Evolutionary conservation across 2,888 invertebrate genomes (phyloP), one percentile per base, ranked within the genome.

Genomic region (Ectemnius lituratus): DNA sequence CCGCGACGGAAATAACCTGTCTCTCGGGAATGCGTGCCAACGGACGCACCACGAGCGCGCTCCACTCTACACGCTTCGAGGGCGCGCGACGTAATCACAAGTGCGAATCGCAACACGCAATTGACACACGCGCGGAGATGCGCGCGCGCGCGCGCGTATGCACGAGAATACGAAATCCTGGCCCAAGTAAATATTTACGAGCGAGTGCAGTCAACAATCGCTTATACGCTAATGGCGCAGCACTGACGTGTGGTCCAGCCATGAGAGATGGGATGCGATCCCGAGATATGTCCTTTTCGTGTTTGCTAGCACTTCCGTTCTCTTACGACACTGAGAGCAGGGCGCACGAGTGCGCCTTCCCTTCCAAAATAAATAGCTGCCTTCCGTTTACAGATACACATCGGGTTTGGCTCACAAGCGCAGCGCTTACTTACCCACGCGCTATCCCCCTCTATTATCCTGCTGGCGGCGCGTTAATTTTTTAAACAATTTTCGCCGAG

Each of bases 1-100:
- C 23, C 81, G 69, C 58, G 62, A 73, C 60, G 16, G 67, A 79
- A 81, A 81, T 81, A 81, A 64, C 56, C 47, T n/a, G n/a, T 61
- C 11, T 52, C 52, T 16, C 3, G 16, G 16, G 49, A 62, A 70
- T 70, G 6, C 65, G 61, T 67, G 71, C 72, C 80, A 80, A 68
- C 47, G 47, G 27, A 56, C 37, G 37, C 37, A 37, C 57, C 52
- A 28, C 69, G 70, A 61, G 62, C 45, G 46, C 23, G 49, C 23
- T 23, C 23, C 23, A 23, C 23, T 23, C 23, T 23, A 23, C 23
- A 3, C 23, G 23, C 20, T 11, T 52, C 52, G 52, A 52, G 52
- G 52, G 16, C 52, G 16, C 52, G 27, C 49, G 37, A 37, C 45
- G 69, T 52, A 67, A 75, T 66, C 45, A 11, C 49, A 63, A 47